Base-by-base conservation (phyloP, 2,888 invertebrate genomes). In the Erpobdella octoculata region DNA sequence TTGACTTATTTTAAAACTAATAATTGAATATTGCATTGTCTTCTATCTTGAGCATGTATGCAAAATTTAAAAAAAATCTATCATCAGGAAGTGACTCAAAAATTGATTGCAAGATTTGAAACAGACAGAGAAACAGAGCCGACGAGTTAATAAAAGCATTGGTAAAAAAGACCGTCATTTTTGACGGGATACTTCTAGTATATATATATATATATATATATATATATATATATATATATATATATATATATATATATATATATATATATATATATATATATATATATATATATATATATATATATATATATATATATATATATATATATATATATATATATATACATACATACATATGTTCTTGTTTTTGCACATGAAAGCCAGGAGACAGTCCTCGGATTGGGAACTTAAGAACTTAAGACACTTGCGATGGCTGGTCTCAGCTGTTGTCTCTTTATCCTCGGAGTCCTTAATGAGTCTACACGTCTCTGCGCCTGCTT, bases 161-260 rank as follows among this genome's bases (percentile, higher is more conserved):
- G n/a, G n/a, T n/a, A n/a, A n/a, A n/a, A n/a, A n/a, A n/a, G n/a
- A n/a, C n/a, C n/a, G n/a, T n/a, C n/a, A n/a, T n/a, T n/a, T n/a
- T n/a, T n/a, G n/a, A n/a, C n/a, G n/a, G n/a, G n/a, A n/a, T n/a
- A n/a, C n/a, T n/a, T n/a, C n/a, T n/a, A n/a, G n/a, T n/a, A n/a
- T n/a, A n/a, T n/a, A n/a, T 64, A 64, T 65, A 59, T 64, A 28
- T 28, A 69, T n/a, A 15, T 46, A 46, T 15, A 18, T n/a, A 65
- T 65, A 36, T 67, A 12, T 12, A 35, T 70, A 31, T 66, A 65
- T 70, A 35, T 66, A 65, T 65, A 70, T 65, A 18, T 37, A 70
- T 70, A 64, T 70, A 70, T 70, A 64, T 65, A 70, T 70, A 64
- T 66, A 70, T 65, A 70, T 35, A 65, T 65, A 70, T 66, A 64